Conservation (phyloP, 2,113 vertebrate species). For the Blennius ocellaris region DNA sequence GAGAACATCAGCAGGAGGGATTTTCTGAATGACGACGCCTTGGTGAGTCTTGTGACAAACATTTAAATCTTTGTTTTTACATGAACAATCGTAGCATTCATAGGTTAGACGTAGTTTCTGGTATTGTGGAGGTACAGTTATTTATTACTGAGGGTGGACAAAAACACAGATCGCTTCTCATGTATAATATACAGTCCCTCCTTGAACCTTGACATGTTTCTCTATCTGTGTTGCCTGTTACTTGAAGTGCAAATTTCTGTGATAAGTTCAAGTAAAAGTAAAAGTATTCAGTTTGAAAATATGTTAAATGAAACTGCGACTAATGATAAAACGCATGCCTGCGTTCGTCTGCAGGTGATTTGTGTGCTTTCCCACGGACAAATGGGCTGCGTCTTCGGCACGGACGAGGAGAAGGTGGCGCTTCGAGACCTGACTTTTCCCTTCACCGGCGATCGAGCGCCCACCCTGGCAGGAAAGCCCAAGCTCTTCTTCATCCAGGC, state of each 20-base stretch:
- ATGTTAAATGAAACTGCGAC: not conserved
- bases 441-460: slow-evolving; percentile 78
- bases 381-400: slow-evolving; percentile 74
- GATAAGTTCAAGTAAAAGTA: not conserved
- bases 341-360: slow-evolving; percentile 60
- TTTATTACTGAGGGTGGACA: too few species aligned
- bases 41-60: slow-evolving; percentile 76
- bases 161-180: too few species aligned
- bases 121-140: too few species aligned
- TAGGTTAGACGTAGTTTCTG: too few species aligned
- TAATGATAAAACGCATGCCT: not conserved
- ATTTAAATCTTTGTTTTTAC: not conserved
- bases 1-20: slow-evolving; percentile 30
- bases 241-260: not conserved
- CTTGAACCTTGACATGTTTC: too few species aligned
- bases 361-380: slow-evolving; percentile 85
- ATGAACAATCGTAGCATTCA: too few species aligned
- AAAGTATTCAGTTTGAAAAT: too few species aligned
- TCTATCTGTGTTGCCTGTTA: too few species aligned
- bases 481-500: slow-evolving; percentile 95
- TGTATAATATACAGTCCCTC: too few species aligned
- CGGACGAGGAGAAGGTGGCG: slow-evolving; percentile 62
- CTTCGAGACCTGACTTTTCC: slow-evolving; percentile 66
- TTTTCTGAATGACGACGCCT: slow-evolving; percentile 79
- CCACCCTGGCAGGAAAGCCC: slow-evolving; percentile 85